Conservation (phyloP, 2,888 invertebrate genomes). For the Lasius fuliginosus region DNA sequence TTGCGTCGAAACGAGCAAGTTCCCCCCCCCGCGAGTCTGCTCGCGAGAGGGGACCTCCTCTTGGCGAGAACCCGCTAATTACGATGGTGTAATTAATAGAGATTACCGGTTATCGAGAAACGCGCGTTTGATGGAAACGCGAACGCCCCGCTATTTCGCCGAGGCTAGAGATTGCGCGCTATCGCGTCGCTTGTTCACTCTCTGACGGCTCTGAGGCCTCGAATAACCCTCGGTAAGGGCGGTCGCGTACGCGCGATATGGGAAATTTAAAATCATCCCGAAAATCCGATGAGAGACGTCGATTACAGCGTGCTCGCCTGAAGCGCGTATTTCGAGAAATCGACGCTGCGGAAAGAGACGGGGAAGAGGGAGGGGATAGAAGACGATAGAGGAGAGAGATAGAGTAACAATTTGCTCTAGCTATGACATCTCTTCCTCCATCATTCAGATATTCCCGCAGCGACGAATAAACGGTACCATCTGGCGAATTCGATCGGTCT, state of each 20-base stretch:
- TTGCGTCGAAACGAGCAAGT: not conserved
- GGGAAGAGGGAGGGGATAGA: not conserved
- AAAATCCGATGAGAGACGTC: constrained; percentile 26
- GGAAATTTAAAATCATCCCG: constrained; percentile 34
- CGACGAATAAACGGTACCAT: constrained; percentile 37
- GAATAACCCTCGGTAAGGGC: constrained; percentile 9
- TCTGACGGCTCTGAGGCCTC: not conserved
- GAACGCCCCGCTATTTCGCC: constrained; percentile 1
- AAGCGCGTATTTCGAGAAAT: not conserved
- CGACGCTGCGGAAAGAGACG: not conserved
- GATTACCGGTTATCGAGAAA: constrained; percentile 41
- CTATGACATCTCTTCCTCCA: constrained; percentile 12
- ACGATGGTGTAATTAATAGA: constrained; percentile 44
- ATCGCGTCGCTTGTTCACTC: constrained; percentile 15
- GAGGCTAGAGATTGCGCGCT: constrained; percentile 17
- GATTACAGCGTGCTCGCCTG: constrained; percentile 28
- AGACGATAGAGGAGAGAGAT: not conserved
- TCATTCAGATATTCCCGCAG: not conserved
- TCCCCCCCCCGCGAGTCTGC: not conserved
- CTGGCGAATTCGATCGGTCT: constrained; percentile 48
- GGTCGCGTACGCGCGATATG: constrained; percentile 7
- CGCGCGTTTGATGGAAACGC: constrained; percentile 13
- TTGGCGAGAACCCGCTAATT: constrained; percentile 30
- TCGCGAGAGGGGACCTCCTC: not conserved
- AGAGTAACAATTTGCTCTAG: constrained; percentile 13